Conservation (phyloP, 2,888 invertebrate genomes). For the Conomelus anceps region DNA sequence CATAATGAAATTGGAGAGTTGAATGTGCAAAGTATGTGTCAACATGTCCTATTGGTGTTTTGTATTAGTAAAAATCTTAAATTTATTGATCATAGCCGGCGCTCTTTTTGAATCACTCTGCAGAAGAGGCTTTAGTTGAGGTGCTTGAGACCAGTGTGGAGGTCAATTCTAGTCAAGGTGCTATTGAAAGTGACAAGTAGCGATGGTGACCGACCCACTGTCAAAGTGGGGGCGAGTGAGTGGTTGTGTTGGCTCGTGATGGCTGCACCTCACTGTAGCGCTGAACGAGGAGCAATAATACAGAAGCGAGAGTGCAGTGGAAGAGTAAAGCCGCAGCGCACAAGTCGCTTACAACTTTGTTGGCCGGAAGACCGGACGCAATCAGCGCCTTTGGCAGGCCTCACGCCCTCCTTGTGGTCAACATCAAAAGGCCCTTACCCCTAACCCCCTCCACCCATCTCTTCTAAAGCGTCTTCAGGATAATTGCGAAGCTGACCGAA, state of each 20-base stretch:
- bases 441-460: background rate
- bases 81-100: too few species aligned
- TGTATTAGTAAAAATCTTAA: too few species aligned
- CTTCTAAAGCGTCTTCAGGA: background rate
- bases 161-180: background rate
- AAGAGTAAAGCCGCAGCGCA: background rate
- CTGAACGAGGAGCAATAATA: background rate
- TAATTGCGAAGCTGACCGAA: background rate
- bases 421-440: background rate
- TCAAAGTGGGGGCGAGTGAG: too few species aligned
- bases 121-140: background rate
- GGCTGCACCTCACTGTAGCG: too few species aligned
- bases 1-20: too few species aligned
- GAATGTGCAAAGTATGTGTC: too few species aligned
- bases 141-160: background rate
- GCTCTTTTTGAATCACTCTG: too few species aligned
- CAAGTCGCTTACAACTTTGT: background rate
- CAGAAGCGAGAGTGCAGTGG: background rate
- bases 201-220: too few species aligned
- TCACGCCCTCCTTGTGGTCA: background rate
- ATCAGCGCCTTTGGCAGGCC: background rate
- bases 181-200: background rate
- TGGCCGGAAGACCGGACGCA: background rate
- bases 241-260: too few species aligned
- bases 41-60: too few species aligned